A percentile compares a stretch with the other conserved stretches of the same genome.
These are phyloP conservation scores for Drosophila limbata DNA, from an alignment of 2,888 invertebrate species.

Conservation along the genomic window DNA sequence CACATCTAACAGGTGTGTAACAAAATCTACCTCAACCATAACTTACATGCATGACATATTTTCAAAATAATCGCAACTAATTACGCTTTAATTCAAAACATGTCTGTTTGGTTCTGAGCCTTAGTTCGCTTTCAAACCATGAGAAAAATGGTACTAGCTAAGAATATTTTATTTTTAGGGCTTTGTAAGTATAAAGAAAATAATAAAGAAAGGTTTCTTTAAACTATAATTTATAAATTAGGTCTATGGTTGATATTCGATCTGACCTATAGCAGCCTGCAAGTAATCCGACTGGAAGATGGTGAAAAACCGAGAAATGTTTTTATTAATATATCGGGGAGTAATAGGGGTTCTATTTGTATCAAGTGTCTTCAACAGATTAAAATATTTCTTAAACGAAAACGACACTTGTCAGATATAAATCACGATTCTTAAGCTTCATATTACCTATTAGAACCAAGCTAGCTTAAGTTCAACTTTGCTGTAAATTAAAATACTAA, in stretches of 20 bases:
- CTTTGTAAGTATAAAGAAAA: slow-evolving; percentile 14
- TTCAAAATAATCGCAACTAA: background rate
- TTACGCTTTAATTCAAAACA: background rate
- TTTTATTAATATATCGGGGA: slow-evolving; percentile 2
- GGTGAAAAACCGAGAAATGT: background rate
- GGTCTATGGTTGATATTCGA: slow-evolving; percentile 14
- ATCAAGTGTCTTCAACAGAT: slow-evolving; percentile 12
- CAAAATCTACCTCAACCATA: background rate
- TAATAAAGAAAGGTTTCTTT: background rate
- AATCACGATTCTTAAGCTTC: background rate
- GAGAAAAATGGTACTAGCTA: slow-evolving; percentile 16
- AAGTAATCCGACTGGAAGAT: slow-evolving; percentile 1
- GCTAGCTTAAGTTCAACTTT: background rate
- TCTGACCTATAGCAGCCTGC: background rate
- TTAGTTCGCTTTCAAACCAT: background rate
- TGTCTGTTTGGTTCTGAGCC: background rate
- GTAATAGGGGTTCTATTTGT: slow-evolving; percentile 12
- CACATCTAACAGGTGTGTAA: background rate
- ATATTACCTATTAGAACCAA: background rate
- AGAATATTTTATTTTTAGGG: slow-evolving; percentile 1
- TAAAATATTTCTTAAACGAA: background rate
- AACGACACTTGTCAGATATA: background rate
- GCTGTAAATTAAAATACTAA: background rate
- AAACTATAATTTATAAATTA: slow-evolving; percentile 1
- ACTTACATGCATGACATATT: background rate